Percentiles rank a stretch among this genome's conserved stretches.
Evolutionary conservation across 2,113 vertebrate species (phyloP).

Genomic region (Athene cunicularia): DNA sequence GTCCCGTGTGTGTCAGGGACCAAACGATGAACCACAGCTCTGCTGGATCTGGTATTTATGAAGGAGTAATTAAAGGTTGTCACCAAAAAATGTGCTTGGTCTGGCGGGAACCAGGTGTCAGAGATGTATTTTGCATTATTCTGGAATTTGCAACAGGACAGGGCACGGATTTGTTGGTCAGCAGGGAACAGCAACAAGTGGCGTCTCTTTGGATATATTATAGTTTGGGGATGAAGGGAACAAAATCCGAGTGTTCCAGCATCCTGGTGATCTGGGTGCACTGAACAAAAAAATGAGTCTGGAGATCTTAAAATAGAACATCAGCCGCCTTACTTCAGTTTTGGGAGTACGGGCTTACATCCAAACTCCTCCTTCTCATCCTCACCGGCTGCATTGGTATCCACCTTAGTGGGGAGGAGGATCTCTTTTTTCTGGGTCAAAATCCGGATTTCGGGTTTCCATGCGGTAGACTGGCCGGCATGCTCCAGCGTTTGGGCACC

Average conservation of each 20-base stretch:
- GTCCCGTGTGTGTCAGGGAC: fast-evolving
- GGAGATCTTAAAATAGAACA: neutral
- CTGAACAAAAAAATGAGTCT: neutral
- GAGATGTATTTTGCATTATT: neutral
- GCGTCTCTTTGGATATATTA: fast-evolving
- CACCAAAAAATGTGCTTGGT: neutral
- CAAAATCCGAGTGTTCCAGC: neutral
- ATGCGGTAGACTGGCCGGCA: fast-evolving
- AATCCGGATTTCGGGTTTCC: fast-evolving
- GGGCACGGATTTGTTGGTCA: neutral
- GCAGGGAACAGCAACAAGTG: neutral
- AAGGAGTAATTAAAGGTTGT: neutral
- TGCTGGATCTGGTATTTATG: fast-evolving
- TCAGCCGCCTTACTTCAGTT: neutral
- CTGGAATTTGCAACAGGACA: fast-evolving
- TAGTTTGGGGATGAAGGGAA: neutral
- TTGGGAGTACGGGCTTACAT: neutral
- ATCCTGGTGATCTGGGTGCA: neutral
- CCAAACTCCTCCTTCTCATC: slow-evolving; percentile 36
- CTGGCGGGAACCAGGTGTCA: neutral
- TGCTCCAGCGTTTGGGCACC: neutral
- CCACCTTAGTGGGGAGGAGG: neutral
- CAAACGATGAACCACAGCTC: fast-evolving
- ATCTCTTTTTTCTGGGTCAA: neutral
- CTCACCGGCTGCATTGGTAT: neutral